Base-by-base conservation (phyloP, 1,140 invertebrate genomes). In the Andricus grossulariae region DNA sequence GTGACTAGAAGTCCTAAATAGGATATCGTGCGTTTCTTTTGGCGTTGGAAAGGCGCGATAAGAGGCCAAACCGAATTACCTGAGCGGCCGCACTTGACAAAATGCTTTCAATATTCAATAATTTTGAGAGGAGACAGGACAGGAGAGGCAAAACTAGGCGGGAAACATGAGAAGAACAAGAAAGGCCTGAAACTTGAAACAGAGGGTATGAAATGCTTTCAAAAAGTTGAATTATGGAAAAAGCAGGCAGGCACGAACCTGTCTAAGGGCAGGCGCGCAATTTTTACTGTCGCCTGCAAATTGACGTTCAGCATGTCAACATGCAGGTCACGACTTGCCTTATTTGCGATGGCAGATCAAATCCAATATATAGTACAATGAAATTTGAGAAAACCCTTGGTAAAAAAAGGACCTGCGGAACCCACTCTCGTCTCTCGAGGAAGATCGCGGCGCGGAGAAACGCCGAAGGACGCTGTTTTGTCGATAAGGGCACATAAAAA, bases 381-480 rank as follows among this genome's bases (percentile, higher is more conserved):
- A 57, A 72, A 39, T 15, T 49, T 18, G 72, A 70, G 19, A 18
- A 50, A 81, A 79, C 77, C 76, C 76, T 51, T 25, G 39, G 54
- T 18, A 75, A 73, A 74, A 18, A 76, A 25, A 71, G 21, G 60
- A 73, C 79, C 49, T 75, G 70, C 13, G 73, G 72, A 45, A 77
- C 72, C n/a, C 70, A 74, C 39, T 66, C 72, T 60, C 70, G 76
- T 71, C 75, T 76, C 74, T 82, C 73, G 76, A 80, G 72, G 51
- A 71, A 55, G 32, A 83, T 51, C 78, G 72, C 76, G 55, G 19
- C 15, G 19, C 70, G 66, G 75, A 73, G 75, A 85, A 86, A 87
- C 80, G 86, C 82, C 83, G 86, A 84, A 85, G 82, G 80, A 85
- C 79, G 75, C 77, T 87, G 89, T 91, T 91, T 90, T 90, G 85